Base-by-base conservation (phyloP, 2,797 vertebrate species). In the Crocidura indochinensis region DNA sequence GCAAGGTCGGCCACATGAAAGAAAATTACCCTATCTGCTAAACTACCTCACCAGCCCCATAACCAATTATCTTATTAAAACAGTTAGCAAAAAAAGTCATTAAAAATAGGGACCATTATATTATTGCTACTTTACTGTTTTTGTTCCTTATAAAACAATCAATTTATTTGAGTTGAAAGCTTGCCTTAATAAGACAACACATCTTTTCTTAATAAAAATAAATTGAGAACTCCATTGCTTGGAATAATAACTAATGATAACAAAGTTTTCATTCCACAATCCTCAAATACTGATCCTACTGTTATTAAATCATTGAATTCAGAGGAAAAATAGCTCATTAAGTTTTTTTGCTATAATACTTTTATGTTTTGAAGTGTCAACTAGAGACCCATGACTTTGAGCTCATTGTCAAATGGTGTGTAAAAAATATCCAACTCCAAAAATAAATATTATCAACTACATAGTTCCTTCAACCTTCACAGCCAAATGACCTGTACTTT, bases 391-490 rank as follows among this genome's bases (percentile, higher is more conserved):
- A 72, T 87, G 88, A 94, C 84, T 93, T 92, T 69, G 76, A 92
- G 81, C 14, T 53, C 60, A 91, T 87, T 79, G 68, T 95, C 90
- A 95, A 94, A 96, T 95, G 88, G 75, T 90, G 90, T 94, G 84
- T 94, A 90, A 95, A 96, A 95, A 91, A 92, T 91, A 94, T 87
- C 47, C 90, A 95, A 95, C 78, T 95, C 95, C 95, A 94, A 88
- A 69, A 91, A 89, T 94, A 96, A 95, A 93, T 93, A 95, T 89
- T 87, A 84, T 90, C 64, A 88, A 91, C 76, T 91, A 87, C 86
- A 97, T 79, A 84, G 46, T 68, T 94, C 77, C 75, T 64, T 90
- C 4, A 71, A 67, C 56, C 81, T 73, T 91, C 72, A 49, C 71
- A 94, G 84, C 74, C 88, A 90, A 93, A 93, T 85, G 92, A 89